Evolutionary conservation across 2,888 invertebrate genomes (phyloP), one percentile per base, ranked within the genome.

Genomic region (Cetonia aurata): DNA sequence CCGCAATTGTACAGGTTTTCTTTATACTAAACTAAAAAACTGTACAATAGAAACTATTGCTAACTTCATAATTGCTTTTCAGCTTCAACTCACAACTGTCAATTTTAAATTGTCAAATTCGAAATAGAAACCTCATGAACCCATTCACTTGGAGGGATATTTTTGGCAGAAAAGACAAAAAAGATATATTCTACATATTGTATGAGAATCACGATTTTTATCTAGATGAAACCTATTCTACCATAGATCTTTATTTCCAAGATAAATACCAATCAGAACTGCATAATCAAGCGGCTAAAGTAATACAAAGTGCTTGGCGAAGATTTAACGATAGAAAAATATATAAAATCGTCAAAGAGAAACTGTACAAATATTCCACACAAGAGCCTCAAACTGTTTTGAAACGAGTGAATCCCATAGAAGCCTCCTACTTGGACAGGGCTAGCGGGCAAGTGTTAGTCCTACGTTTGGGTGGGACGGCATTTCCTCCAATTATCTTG

Each of bases 401-500:
- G 37, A 72, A 72, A 72, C 66, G 72, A 4, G 59, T 66, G 0
- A 70, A 75, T 66, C 53, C 69, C 3, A 68, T 68, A 3, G 75
- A 78, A 60, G 75, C 77, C 0, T 65, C 74, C 59, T 56, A 79
- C 50, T 80, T 78, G 52, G 80, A 81, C 31, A 76, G 69, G 65
- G 62, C 37, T 10, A 73, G 69, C 19, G 74, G 76, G 15, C 72
- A 73, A 55, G 68, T 68, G 25, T 56, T 81, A 6, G 68, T 79
- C 56, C 78, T 80, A 71, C 75, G 78, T 17, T 74, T 81, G 17
- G 76, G 75, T n/a, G 81, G 81, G 8, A 70, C 65, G 12, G 52
- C 52, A 6, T 81, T 80, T 75, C 81, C 81, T 2, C 80, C 81
- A 6, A 62, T 46, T 33, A 80, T 81, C 13, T 78, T 80, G 3